These are phyloP conservation scores for Sceloporus undulatus DNA, from an alignment of 2,113 vertebrate species.

Conservation along the genomic window DNA sequence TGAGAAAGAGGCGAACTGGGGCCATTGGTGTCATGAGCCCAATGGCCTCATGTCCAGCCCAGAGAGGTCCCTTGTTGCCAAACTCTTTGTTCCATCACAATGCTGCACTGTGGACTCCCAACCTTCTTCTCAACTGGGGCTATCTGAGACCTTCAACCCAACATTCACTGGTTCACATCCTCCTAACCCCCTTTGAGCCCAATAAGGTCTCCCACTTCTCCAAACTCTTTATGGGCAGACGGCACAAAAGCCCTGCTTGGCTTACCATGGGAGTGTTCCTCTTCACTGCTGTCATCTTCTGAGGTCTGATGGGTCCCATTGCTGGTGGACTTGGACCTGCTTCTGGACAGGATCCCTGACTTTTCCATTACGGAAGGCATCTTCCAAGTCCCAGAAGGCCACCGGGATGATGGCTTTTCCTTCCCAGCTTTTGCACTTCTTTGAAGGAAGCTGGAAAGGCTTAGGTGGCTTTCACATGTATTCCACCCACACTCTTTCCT, in stretches of 20 bases:
- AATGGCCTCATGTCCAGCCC: not conserved
- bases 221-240: not conserved
- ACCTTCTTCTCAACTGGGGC: not conserved
- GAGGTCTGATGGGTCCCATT: slow-evolving; percentile 82
- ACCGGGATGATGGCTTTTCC: slow-evolving; percentile 15
- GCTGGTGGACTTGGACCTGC: slow-evolving; percentile 87
- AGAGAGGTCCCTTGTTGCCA: not conserved
- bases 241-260: not conserved
- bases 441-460: not conserved
- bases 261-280: slow-evolving; percentile 81
- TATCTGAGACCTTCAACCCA: not conserved
- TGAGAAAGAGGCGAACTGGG: not conserved
- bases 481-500: not conserved
- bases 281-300: slow-evolving; percentile 84
- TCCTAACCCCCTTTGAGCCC: not conserved
- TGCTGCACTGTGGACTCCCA: not conserved
- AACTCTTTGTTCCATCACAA: slow-evolving; percentile 24
- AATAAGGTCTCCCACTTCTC: not conserved
- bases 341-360: slow-evolving; percentile 89
- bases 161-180: not conserved
- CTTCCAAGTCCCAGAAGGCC: slow-evolving; percentile 58
- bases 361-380: slow-evolving; percentile 94
- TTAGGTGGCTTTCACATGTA: not conserved
- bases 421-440: not conserved
- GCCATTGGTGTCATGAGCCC: not conserved